Evolutionary conservation across 2,888 invertebrate species (phyloP).

Genomic region (Plagiodera versicolora): DNA sequence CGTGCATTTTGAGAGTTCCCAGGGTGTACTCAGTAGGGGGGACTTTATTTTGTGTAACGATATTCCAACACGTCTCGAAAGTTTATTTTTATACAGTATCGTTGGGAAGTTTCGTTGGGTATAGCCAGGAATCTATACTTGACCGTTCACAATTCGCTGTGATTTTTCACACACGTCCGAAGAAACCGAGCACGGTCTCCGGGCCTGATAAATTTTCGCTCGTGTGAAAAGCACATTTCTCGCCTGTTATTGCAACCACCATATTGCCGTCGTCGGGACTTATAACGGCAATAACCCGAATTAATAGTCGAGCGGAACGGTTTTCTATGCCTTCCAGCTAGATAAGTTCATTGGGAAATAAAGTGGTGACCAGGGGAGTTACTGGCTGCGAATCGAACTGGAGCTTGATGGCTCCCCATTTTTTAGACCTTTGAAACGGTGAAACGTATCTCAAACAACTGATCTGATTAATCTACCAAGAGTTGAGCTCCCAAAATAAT

Average conservation of each 20-base stretch:
- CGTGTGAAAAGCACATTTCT: conserved; percentile 25
- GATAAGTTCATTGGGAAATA: conserved; percentile 22
- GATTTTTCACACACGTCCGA: too few relatives aligned
- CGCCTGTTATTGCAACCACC: conserved; percentile 29
- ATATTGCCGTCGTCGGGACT: conserved; percentile 33
- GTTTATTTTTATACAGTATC: too few relatives aligned
- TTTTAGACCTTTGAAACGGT: too few relatives aligned
- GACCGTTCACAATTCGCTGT: too few relatives aligned
- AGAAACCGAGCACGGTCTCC: conserved; percentile 15
- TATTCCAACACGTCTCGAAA: too few relatives aligned
- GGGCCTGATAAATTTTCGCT: conserved; percentile 20
- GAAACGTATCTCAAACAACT: too few relatives aligned
- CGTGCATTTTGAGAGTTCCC: conserved; percentile 34
- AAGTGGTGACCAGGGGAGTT: conserved; percentile 3
- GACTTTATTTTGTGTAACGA: too few relatives aligned
- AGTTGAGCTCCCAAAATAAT: too few relatives aligned
- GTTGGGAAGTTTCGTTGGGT: too few relatives aligned
- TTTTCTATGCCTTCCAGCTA: conserved; percentile 17
- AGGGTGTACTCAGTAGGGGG: conserved; percentile 22
- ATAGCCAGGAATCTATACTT: too few relatives aligned
- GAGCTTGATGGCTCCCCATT: neutral
- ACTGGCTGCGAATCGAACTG: neutral
- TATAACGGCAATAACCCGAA: conserved; percentile 28
- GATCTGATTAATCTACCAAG: too few relatives aligned
- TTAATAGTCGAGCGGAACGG: conserved; percentile 24